Base-by-base conservation (phyloP, 2,113 vertebrate species). In the Takifugu bimaculatus region DNA sequence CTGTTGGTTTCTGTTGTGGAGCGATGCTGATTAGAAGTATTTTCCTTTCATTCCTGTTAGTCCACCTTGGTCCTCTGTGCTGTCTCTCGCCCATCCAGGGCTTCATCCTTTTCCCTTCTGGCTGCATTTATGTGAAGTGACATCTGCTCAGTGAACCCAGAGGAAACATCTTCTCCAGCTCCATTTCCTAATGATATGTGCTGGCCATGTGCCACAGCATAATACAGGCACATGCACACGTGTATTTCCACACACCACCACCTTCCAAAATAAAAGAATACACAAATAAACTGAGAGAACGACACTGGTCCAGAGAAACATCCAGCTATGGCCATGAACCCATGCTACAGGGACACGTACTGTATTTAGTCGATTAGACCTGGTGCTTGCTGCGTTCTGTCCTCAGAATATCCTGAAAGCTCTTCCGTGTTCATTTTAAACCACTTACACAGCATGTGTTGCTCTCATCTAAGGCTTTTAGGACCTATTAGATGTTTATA, bases 381-480 rank as follows among this genome's bases (percentile, higher is more conserved):
- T 50, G 81, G 79, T 54, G 35, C 51, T 57, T 3, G 4, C 54
- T 79, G 56, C 53, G 65, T 77, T 71, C 65, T 83, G 73, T 81
- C 82, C 78, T 82, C 79, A 20, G 63, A 78, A 79, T 72, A 63
- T 79, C 79, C 79, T 75, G 61, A 85, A 84, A 84, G 72, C 79
- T 78, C 77, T 84, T 81, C 78, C 75, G 58, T 78, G 77, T 82
- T 57, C 73, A 79, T 84, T 82, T 85, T 75, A 68, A 67, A 69
- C 71, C 84, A 86, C 86, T 85, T 83, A 83, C 52, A 32, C 71
- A 63, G 68, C 79, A 78, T 82, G 80, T 72, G 70, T 65, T 78
- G 60, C 71, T 72, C 72, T 84, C 70, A 64, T 77, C 70, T 65
- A n/a, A 78, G 69, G 68, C 81, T 85, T 85, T 84, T 82, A 85